These are phyloP conservation scores for Lepus townsendii DNA, from an alignment of 2,797 vertebrate genomes.

Conservation along the genomic window DNA sequence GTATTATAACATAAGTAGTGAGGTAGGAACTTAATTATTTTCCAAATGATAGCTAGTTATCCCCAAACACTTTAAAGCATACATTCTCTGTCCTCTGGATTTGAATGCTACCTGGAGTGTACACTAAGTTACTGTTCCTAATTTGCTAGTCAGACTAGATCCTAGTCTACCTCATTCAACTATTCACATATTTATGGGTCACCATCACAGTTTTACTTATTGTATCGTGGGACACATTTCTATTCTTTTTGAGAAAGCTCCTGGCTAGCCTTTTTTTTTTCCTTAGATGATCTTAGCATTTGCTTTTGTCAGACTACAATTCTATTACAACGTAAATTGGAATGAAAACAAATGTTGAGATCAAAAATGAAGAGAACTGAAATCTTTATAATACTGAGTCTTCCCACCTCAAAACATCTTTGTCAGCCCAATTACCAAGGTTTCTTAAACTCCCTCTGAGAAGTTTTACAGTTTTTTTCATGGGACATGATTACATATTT, in stretches of 20 bases:
- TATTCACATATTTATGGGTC: neutral
- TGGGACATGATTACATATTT: neutral
- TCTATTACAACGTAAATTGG: neutral
- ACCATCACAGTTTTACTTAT: neutral
- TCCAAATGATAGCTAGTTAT: constrained; percentile 34
- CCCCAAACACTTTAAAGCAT: neutral
- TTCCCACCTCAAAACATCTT: neutral
- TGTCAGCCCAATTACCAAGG: neutral
- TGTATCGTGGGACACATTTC: neutral
- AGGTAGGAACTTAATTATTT: neutral
- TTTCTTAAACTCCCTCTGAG: constrained; percentile 15
- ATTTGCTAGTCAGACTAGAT: neutral
- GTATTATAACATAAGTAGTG: neutral
- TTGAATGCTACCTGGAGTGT: neutral
- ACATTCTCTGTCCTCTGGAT: neutral
- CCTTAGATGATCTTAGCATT: neutral
- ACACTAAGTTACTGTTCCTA: neutral
- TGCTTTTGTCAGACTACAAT: constrained; percentile 31
- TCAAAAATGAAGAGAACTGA: neutral
- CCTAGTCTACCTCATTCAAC: neutral
- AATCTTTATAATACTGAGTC: neutral
- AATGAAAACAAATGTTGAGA: neutral
- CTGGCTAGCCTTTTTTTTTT: neutral
- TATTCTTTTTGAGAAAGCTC: neutral
- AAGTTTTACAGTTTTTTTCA: constrained; percentile 41